phyloP scores from a whole-genome alignment of 2,888 invertebrate species.

The Ischnus inquisitorius region DNA sequence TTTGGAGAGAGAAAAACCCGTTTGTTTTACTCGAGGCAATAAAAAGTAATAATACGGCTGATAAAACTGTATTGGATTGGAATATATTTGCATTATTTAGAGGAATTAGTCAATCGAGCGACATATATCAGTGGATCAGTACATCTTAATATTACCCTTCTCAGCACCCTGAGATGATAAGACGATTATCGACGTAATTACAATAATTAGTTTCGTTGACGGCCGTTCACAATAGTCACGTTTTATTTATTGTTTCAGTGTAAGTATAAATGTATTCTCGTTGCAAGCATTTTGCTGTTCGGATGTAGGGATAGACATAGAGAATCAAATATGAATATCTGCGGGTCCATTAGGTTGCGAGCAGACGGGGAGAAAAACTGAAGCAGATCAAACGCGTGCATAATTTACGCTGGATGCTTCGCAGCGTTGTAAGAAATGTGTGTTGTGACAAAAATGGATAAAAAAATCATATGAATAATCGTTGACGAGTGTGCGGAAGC shows the following conservation, averaged over 20 bases:
- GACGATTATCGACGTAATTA: no score
- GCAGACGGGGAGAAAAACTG: neutral
- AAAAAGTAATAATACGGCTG: neutral
- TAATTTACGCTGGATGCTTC: neutral
- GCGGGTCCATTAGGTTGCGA: neutral
- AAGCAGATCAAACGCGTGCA: neutral
- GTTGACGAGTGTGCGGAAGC: neutral
- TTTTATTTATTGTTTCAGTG: no score
- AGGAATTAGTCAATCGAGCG: no score
- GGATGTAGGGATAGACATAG: neutral
- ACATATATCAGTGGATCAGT: no score
- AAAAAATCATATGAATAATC: slow-evolving; percentile 1
- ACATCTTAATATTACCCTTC: no score
- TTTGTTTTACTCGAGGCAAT: neutral
- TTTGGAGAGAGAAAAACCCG: neutral
- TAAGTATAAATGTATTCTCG: no score
- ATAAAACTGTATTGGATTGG: neutral
- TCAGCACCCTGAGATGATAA: no score
- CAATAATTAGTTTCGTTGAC: no score
- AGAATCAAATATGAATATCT: neutral
- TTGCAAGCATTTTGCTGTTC: no score
- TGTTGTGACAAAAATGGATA: slow-evolving; percentile 2
- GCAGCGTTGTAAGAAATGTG: neutral
- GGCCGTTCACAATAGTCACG: no score
- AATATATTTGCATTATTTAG: no score